These are phyloP conservation scores for Anabacerthia variegaticeps DNA, from an alignment of 2,797 vertebrate species.

Conservation along the genomic window DNA sequence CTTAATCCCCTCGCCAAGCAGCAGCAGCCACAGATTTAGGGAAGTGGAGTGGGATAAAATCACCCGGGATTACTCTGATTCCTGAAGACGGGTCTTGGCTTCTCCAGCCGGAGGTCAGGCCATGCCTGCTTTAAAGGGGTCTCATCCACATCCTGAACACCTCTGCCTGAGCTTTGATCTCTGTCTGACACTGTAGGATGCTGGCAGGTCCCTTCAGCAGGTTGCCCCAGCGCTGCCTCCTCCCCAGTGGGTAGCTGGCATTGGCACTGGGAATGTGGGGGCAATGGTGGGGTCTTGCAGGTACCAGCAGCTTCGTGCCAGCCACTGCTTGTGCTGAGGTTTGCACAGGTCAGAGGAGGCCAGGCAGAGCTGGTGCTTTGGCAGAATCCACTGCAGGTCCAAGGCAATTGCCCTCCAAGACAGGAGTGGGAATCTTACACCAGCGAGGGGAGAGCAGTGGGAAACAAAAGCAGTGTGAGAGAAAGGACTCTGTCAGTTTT, in stretches of 20 bases:
- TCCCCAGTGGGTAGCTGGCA: rapidly evolving
- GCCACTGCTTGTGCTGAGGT: not conserved
- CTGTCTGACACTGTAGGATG: not conserved
- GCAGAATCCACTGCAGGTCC: not conserved
- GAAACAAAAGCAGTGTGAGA: not conserved
- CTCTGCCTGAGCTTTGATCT: not conserved
- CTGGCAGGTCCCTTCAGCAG: rapidly evolving
- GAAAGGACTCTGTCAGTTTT: not conserved
- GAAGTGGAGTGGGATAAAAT: constrained; percentile 78
- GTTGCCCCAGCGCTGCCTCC: not conserved
- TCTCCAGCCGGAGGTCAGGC: constrained; percentile 68
- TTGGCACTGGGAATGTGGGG: rapidly evolving
- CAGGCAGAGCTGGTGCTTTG: rapidly evolving
- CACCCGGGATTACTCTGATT: constrained; percentile 88
- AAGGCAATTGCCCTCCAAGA: not conserved
- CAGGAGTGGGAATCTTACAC: rapidly evolving
- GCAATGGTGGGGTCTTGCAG: rapidly evolving
- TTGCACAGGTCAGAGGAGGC: rapidly evolving
- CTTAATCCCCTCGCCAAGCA: constrained; percentile 71
- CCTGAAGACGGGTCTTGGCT: constrained; percentile 77
- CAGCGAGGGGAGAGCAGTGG: rapidly evolving
- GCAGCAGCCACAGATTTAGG: constrained; percentile 69
- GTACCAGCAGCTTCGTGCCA: rapidly evolving
- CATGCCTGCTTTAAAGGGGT: constrained; percentile 28
- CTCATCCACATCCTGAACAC: not conserved